phyloP scores from a whole-genome alignment of 2,797 vertebrate genomes.

The Gouania willdenowi region DNA sequence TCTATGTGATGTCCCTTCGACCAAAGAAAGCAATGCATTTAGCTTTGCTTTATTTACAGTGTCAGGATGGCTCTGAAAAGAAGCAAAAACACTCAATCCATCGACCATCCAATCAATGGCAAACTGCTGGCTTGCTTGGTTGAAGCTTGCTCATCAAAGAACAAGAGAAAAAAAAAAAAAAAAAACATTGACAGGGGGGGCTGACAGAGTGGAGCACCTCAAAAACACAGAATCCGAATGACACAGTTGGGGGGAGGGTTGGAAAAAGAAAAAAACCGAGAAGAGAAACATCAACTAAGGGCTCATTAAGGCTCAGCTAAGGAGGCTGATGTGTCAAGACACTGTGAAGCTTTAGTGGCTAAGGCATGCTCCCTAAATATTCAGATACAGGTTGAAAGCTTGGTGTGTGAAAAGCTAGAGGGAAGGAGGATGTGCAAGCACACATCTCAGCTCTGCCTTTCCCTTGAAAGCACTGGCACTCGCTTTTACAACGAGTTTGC shows the following conservation, averaged over 20 bases:
- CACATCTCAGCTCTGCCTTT: constrained; percentile 24
- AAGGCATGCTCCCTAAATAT: constrained; percentile 19
- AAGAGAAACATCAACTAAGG: constrained; percentile 33
- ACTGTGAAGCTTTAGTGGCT: constrained; percentile 29
- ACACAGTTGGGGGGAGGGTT: neutral
- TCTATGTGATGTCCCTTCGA: constrained; percentile 47
- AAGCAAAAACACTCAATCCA: constrained; percentile 63
- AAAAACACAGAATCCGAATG: constrained; percentile 44
- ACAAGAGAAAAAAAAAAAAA: constrained; percentile 60
- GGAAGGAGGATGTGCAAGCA: neutral
- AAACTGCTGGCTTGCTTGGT: constrained; percentile 55
- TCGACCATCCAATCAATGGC: constrained; percentile 67
- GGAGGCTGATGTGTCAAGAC: constrained; percentile 44
- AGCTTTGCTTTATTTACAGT: constrained; percentile 60
- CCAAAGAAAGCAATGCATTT: constrained; percentile 43
- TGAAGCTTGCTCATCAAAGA: constrained; percentile 61
- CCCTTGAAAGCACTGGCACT: constrained; percentile 3
- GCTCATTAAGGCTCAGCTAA: constrained; percentile 50
- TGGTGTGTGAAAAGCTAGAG: constrained; percentile 21
- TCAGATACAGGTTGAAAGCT: constrained; percentile 3
- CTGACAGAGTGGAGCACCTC: constrained; percentile 59
- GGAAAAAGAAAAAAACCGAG: neutral
- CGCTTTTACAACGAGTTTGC: constrained; percentile 8
- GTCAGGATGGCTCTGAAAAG: constrained; percentile 44
- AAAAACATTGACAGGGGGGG: constrained; percentile 46